phyloP scores from a whole-genome alignment of 2,113 vertebrate genomes.

The Silurus glanis region DNA sequence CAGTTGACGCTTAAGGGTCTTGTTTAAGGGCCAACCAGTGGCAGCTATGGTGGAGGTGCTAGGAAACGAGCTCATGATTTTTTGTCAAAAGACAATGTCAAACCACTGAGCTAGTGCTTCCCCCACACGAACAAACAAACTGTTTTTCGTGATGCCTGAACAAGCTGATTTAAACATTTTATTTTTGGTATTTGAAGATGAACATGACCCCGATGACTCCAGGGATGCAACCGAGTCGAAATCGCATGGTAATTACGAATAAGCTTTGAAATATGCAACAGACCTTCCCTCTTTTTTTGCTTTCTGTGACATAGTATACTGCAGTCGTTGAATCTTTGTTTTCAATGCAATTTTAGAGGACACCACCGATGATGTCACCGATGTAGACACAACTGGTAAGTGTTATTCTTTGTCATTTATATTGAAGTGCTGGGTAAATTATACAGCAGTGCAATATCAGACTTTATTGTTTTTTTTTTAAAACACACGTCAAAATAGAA shows the following conservation, averaged over 20 bases:
- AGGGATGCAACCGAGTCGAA: slow-evolving; percentile 22
- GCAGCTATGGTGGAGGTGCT: no score
- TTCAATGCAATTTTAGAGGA: slow-evolving; percentile 28
- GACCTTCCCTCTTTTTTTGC: neutral
- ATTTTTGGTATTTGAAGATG: slow-evolving; percentile 13
- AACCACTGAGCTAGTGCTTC: no score
- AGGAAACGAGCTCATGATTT: no score
- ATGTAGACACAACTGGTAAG: slow-evolving; percentile 43
- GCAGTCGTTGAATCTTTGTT: neutral
- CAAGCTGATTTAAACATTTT: neutral
- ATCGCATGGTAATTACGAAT: slow-evolving; percentile 35
- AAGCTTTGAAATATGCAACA: neutral
- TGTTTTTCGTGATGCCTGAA: neutral
- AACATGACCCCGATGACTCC: slow-evolving; percentile 26
- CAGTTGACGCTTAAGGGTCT: no score
- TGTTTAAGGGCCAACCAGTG: no score
- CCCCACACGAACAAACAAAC: neutral
- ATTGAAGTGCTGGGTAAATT: neutral
- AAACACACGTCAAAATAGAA: neutral
- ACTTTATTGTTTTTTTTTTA: neutral
- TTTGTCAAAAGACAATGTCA: no score
- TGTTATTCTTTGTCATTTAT: neutral
- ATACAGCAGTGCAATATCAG: neutral
- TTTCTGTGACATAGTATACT: neutral
- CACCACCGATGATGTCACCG: slow-evolving; percentile 23